These are phyloP conservation scores for Reticulitermes lucifugus DNA, from an alignment of 2,888 invertebrate species.

Conservation along the genomic window DNA sequence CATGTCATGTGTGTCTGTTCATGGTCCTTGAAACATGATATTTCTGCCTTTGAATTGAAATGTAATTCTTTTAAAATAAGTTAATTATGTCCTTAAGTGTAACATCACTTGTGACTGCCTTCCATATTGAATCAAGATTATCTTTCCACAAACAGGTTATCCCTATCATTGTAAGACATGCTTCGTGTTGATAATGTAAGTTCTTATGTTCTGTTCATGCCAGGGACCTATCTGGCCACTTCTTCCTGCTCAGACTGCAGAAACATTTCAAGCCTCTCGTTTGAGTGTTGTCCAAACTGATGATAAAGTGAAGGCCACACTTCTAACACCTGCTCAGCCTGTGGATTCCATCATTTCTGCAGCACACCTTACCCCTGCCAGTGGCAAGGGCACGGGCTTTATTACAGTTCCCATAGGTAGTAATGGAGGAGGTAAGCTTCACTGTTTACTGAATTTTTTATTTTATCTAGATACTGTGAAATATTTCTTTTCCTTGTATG, in stretches of 20 bases:
- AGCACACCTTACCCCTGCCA: background rate
- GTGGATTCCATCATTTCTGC: background rate
- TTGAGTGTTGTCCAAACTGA: background rate
- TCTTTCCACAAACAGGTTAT: too few species aligned
- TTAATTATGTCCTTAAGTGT: background rate
- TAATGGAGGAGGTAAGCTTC: constrained; percentile 43
- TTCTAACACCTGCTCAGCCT: background rate
- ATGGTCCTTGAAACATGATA: too few species aligned
- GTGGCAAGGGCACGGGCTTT: background rate
- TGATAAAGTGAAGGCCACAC: constrained; percentile 11
- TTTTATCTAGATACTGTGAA: too few species aligned
- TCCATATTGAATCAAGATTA: too few species aligned
- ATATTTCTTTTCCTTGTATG: too few species aligned
- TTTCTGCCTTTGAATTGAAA: too few species aligned
- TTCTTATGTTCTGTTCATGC: too few species aligned
- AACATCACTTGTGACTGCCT: too few species aligned
- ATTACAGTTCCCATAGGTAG: constrained; percentile 38
- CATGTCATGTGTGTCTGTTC: too few species aligned
- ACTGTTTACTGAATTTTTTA: background rate
- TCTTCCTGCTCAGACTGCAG: constrained; percentile 64
- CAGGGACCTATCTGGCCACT: constrained; percentile 71
- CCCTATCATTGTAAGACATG: background rate
- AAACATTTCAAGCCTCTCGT: background rate
- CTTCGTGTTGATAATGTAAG: background rate
- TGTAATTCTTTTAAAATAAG: too few species aligned